A percentile compares a stretch with the other conserved stretches of the same genome.
phyloP scores from a whole-genome alignment of 2,797 vertebrate genomes.

The Poecilia picta region DNA sequence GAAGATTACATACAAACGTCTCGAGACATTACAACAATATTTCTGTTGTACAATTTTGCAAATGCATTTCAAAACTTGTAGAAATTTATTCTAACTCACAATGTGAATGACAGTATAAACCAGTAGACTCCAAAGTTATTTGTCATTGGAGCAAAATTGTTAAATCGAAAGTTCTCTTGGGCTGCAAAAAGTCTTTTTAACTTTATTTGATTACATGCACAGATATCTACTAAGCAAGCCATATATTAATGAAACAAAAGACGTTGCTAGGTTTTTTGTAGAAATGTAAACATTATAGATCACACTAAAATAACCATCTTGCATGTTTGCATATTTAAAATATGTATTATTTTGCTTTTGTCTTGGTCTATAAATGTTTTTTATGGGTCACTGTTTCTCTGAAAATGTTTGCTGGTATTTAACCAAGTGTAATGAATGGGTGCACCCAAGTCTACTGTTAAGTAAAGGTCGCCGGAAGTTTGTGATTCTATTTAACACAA shows the following conservation, averaged over 20 bases:
- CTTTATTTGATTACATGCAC: not conserved
- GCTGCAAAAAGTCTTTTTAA: not conserved
- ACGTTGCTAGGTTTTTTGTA: not conserved
- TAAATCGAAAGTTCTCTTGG: not conserved
- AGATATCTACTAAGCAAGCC: not conserved
- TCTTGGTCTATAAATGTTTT: not conserved
- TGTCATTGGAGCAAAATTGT: not conserved
- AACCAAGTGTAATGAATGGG: not conserved
- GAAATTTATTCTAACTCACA: not conserved
- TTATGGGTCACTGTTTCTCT: not conserved
- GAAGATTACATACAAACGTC: not conserved
- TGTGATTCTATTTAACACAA: not conserved
- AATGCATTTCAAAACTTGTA: not conserved
- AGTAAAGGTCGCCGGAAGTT: not conserved
- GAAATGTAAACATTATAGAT: not conserved
- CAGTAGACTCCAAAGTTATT: not conserved
- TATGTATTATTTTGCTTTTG: not conserved
- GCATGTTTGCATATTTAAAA: not conserved
- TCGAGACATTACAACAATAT: too few species aligned
- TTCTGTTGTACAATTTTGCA: too few species aligned
- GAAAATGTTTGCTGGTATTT: not conserved
- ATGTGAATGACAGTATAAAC: not conserved
- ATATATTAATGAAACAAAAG: not conserved
- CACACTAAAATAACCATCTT: not conserved
- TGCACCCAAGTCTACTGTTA: not conserved